Conservation (phyloP, 2,113 vertebrate genomes). For the Cryptotis parvus region DNA sequence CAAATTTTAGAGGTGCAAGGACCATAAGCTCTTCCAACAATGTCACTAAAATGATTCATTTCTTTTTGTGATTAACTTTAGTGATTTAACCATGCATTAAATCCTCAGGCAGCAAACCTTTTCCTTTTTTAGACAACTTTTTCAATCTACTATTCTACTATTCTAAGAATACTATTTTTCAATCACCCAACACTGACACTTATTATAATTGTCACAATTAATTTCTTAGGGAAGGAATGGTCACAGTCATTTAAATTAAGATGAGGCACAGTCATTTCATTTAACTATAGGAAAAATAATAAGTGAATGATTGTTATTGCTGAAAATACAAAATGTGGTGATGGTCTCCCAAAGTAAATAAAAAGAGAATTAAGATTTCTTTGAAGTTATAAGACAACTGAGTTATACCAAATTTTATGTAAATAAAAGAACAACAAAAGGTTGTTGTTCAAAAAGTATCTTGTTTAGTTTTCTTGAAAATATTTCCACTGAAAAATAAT, state of each 20-base stretch:
- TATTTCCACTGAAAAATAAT: background rate
- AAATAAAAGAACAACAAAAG: no score
- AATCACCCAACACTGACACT: background rate
- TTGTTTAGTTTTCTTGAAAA: background rate
- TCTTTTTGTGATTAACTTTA: constrained; percentile 24
- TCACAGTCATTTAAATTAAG: background rate
- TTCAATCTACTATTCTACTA: no score
- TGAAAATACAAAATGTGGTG: background rate
- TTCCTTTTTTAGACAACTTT: background rate
- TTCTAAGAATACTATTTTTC: no score
- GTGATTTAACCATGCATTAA: constrained; percentile 13
- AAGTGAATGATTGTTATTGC: background rate
- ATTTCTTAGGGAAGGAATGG: background rate
- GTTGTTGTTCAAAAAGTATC: background rate
- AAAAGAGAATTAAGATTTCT: background rate
- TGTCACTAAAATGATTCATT: constrained; percentile 32
- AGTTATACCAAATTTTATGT: background rate
- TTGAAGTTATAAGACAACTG: background rate
- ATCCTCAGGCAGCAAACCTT: background rate
- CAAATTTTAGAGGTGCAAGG: constrained; percentile 39
- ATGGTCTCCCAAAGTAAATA: background rate
- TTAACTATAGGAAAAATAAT: background rate
- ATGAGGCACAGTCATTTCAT: background rate
- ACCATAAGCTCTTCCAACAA: background rate
- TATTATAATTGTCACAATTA: constrained; percentile 7